A percentile compares a stretch with the other conserved stretches of the same genome.
Evolutionary conservation across 2,113 vertebrate species (phyloP).

Genomic region (Harpagus bidentatus): DNA sequence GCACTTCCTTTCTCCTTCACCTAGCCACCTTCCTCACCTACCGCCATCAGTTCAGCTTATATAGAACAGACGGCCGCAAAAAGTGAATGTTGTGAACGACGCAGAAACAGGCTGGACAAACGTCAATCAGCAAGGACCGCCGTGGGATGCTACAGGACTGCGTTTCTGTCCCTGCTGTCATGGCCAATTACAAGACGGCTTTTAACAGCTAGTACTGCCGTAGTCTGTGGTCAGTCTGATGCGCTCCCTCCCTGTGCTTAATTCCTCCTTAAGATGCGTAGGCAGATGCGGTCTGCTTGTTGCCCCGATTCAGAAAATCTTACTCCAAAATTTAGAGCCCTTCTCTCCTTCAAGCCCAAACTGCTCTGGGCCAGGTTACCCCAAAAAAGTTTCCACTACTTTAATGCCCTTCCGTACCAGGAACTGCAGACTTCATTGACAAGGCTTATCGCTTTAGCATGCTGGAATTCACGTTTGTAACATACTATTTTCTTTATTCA

Average conservation of each 20-base stretch:
- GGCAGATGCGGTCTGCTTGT: neutral
- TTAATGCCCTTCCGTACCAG: neutral
- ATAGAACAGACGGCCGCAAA: neutral
- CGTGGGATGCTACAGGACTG: neutral
- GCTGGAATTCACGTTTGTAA: neutral
- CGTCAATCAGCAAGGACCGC: fast-evolving
- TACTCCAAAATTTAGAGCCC: neutral
- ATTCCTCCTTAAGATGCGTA: too few species aligned
- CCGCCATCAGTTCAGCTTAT: neutral
- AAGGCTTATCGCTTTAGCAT: fast-evolving
- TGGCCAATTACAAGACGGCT: neutral
- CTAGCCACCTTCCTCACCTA: neutral
- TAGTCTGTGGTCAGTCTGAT: too few species aligned
- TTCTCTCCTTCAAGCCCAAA: neutral
- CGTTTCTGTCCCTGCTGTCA: neutral
- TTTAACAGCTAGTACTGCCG: neutral
- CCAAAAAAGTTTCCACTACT: neutral
- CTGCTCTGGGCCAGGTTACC: neutral
- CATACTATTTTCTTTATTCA: neutral
- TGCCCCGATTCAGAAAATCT: neutral
- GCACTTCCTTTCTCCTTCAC: neutral
- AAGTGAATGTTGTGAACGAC: fast-evolving
- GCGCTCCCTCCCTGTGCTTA: neutral
- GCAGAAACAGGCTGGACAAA: neutral
- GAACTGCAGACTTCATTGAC: neutral